Percentiles rank a stretch among this genome's conserved stretches.
Evolutionary conservation across 1,140 invertebrate species (phyloP).

Genomic region (Acromyrmex echinatior): DNA sequence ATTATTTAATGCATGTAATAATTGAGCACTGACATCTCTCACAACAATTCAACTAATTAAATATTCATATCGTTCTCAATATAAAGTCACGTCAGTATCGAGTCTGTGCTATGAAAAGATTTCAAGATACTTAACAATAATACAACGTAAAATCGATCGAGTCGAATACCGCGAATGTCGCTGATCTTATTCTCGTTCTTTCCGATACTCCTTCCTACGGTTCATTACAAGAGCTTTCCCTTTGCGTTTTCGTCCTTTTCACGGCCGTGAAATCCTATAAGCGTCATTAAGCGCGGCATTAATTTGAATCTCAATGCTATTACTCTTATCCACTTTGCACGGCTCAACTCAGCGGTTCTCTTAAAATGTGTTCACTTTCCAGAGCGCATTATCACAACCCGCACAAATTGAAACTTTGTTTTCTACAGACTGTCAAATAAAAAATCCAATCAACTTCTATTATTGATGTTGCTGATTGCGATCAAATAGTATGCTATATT

Average conservation of each 20-base stretch:
- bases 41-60: not conserved
- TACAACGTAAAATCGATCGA: not conserved
- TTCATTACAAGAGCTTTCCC: constrained; percentile 33
- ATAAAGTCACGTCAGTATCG: not conserved
- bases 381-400: not conserved
- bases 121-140: not conserved
- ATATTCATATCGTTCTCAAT: not conserved
- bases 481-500: not conserved
- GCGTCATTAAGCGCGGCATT: constrained; percentile 68
- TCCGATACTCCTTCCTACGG: constrained; percentile 12
- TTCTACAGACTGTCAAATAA: not conserved
- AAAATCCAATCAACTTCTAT: constrained; percentile 10
- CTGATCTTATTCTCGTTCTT: not conserved
- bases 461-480: not conserved
- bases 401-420: constrained; percentile 48
- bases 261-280: constrained; percentile 55
- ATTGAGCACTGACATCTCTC: not conserved
- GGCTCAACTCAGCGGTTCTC: constrained; percentile 21
- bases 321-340: constrained; percentile 63
- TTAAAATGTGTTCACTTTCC: not conserved
- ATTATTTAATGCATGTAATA: constrained; percentile 21
- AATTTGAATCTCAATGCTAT: constrained; percentile 69
- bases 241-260: constrained; percentile 35
- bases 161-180: not conserved
- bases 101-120: not conserved